Conservation (phyloP, 2,888 invertebrate species). For the Tridacna gigas region DNA sequence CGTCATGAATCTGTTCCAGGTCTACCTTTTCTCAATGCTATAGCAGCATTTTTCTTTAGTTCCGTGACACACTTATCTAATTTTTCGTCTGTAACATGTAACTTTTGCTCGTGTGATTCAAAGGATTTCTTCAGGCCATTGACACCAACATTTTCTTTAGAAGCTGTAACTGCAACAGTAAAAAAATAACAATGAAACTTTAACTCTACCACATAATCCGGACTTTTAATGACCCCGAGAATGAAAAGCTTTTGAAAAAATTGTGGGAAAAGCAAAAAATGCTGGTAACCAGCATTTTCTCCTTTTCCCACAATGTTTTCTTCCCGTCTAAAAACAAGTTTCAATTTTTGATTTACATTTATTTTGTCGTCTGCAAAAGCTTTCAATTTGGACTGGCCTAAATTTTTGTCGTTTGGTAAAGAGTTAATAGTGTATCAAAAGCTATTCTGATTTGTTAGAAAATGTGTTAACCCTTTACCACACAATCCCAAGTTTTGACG, state of each 20-base stretch:
- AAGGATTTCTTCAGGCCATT: constrained; percentile 61
- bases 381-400: no score
- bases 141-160: constrained; percentile 36
- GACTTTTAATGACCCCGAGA: no score
- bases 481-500: background rate
- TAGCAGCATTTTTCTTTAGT: constrained; percentile 67
- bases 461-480: constrained; percentile 7
- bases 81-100: constrained; percentile 62
- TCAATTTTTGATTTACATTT: no score
- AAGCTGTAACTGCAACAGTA: constrained; percentile 38
- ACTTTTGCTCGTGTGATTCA: constrained; percentile 59
- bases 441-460: background rate
- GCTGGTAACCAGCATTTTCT: no score
- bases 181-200: background rate
- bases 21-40: constrained; percentile 64
- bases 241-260: no score
- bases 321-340: no score
- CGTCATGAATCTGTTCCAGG: constrained; percentile 9
- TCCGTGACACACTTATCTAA: constrained; percentile 58
- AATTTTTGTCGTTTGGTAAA: background rate
- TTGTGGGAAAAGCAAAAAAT: no score
- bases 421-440: background rate
- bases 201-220: no score
- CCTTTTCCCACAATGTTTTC: no score
- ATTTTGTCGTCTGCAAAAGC: no score